Conservation (phyloP, 53 echinoderm and acorn worm species). For the Echinarachnius parma region DNA sequence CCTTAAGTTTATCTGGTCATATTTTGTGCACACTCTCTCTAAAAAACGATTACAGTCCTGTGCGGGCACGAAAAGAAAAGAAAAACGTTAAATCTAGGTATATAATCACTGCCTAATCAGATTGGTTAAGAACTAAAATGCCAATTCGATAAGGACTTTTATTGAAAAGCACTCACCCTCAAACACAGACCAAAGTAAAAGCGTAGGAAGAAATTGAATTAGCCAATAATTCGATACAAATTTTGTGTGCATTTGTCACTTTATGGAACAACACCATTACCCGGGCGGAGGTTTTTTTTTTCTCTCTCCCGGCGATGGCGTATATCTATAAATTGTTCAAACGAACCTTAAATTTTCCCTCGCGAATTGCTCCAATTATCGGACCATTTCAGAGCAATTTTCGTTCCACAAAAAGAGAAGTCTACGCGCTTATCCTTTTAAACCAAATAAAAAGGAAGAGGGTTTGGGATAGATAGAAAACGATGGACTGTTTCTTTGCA, state of each 20-base stretch:
- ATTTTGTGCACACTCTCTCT: no score
- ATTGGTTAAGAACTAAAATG: conserved; percentile 35
- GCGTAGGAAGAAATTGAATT: conserved; percentile 27
- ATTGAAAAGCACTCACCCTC: conserved; percentile 41
- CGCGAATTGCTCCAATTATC: conserved; percentile 28
- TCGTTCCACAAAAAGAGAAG: neutral
- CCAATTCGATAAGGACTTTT: conserved; percentile 26
- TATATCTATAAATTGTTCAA: conserved; percentile 15
- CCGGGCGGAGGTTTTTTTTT: neutral
- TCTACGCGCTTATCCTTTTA: no score
- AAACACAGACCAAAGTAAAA: conserved; percentile 1
- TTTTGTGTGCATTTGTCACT: conserved; percentile 27
- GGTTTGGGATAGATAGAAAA: no score
- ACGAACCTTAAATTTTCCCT: conserved; percentile 13
- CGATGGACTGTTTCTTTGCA: no score
- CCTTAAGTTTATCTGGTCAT: no score
- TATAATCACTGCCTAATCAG: conserved; percentile 24
- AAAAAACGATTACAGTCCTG: neutral
- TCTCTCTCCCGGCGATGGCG: neutral
- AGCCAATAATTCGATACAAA: conserved; percentile 21
- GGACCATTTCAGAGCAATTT: conserved; percentile 17
- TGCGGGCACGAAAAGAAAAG: neutral
- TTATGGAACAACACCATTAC: conserved; percentile 17
- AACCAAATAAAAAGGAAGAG: no score
- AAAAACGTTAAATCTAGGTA: neutral